Evolutionary conservation across 2,888 invertebrate species (phyloP).

Genomic region (Shargacucullia verbasci): DNA sequence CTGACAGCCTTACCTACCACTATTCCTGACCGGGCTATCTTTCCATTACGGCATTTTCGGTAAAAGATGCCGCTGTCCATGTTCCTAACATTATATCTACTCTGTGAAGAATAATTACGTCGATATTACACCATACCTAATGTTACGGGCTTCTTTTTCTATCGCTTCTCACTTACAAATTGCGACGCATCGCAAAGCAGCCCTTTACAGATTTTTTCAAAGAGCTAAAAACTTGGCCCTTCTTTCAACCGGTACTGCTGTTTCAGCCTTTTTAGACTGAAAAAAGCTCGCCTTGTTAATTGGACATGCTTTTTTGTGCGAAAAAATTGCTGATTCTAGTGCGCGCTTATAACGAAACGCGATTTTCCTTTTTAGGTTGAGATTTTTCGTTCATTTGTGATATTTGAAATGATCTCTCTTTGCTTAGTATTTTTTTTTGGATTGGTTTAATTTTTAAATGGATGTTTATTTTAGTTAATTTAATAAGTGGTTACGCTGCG

Average conservation of each 20-base stretch:
- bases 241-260: constrained; percentile 65
- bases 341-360: constrained; percentile 43
- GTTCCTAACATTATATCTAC: too few relatives aligned
- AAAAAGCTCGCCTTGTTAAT: constrained; percentile 72
- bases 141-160: too few relatives aligned
- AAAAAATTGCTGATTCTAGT: constrained; percentile 70
- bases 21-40: too few relatives aligned
- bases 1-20: too few relatives aligned
- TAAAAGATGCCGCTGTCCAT: too few relatives aligned
- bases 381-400: constrained; percentile 12
- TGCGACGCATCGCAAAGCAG: constrained; percentile 62
- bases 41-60: too few relatives aligned
- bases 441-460: constrained; percentile 26
- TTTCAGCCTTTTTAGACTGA: constrained; percentile 66
- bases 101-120: too few relatives aligned
- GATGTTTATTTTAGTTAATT: constrained; percentile 21
- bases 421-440: constrained; percentile 29
- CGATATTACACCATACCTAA: too few relatives aligned
- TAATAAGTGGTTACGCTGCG: constrained; percentile 11
- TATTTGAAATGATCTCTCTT: constrained; percentile 37
- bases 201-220: constrained; percentile 72
- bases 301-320: constrained; percentile 76
- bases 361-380: constrained; percentile 17
- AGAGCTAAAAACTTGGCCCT: constrained; percentile 70
- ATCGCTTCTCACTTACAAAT: constrained; percentile 53